phyloP scores from a whole-genome alignment of 2,888 invertebrate species.

The Diadegma fenestrale region DNA sequence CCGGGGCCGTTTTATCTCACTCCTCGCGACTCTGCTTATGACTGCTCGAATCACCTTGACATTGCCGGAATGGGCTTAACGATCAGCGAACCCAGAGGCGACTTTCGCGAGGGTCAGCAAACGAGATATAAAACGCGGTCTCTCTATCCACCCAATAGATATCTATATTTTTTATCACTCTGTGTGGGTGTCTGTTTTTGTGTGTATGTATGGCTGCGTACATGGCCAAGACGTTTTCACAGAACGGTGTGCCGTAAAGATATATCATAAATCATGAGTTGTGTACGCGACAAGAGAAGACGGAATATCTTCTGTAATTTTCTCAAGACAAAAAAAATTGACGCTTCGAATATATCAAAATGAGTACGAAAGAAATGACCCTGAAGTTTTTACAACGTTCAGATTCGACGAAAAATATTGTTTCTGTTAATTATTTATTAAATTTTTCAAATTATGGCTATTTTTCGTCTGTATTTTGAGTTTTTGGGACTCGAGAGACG shows the following conservation, averaged over 20 bases:
- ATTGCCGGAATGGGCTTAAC: slow-evolving; percentile 71
- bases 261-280: slow-evolving; percentile 45
- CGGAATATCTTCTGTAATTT: slow-evolving; percentile 40
- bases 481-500: no score
- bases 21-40: slow-evolving; percentile 39
- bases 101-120: slow-evolving; percentile 63
- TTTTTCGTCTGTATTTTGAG: no score
- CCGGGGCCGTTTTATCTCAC: slow-evolving; percentile 61
- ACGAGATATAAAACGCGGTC: slow-evolving; percentile 65
- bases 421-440: no score
- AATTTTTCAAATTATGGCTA: no score
- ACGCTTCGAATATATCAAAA: neutral
- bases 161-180: neutral
- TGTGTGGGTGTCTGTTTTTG: neutral
- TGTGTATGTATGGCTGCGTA: neutral
- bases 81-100: slow-evolving; percentile 69
- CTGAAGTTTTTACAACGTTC: no score
- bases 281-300: slow-evolving; percentile 13
- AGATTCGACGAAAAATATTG: no score
- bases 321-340: slow-evolving; percentile 12
- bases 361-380: neutral
- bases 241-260: slow-evolving; percentile 14
- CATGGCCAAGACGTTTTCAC: slow-evolving; percentile 23
- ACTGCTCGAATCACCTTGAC: slow-evolving; percentile 68
- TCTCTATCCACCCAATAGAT: slow-evolving; percentile 30